Percentiles rank a stretch among this genome's conserved stretches.
These are phyloP conservation scores for Pipra filicauda DNA, from an alignment of 2,113 vertebrate species.

Conservation along the genomic window DNA sequence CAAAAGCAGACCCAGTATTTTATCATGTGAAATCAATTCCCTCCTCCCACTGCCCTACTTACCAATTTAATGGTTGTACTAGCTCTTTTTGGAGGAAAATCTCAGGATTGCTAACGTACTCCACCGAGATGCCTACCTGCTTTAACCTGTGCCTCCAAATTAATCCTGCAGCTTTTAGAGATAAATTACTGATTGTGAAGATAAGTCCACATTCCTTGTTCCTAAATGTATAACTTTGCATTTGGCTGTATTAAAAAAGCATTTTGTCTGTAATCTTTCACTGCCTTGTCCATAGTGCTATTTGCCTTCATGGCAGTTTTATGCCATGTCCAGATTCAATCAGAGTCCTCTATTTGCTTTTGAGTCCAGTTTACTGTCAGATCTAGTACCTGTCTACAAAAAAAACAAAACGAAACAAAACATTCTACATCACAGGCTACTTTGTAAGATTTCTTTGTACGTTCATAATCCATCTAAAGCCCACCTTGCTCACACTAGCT, in stretches of 20 bases:
- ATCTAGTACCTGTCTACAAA: neutral
- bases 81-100: neutral
- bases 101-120: neutral
- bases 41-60: neutral
- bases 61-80: neutral
- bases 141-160: neutral
- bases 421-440: rapidly evolving
- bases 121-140: neutral
- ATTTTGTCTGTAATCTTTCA: neutral
- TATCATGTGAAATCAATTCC: neutral
- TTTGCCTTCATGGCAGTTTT: neutral
- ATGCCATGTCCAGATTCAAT: neutral
- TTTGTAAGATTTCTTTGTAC: neutral
- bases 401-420: neutral
- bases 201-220: neutral
- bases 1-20: neutral
- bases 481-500: neutral
- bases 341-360: neutral
- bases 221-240: neutral
- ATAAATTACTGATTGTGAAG: neutral
- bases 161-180: neutral
- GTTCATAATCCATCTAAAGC: neutral
- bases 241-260: neutral
- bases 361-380: neutral
- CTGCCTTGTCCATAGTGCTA: neutral